phyloP scores from a whole-genome alignment of 2,113 vertebrate genomes.

The Ceratotherium simum region DNA sequence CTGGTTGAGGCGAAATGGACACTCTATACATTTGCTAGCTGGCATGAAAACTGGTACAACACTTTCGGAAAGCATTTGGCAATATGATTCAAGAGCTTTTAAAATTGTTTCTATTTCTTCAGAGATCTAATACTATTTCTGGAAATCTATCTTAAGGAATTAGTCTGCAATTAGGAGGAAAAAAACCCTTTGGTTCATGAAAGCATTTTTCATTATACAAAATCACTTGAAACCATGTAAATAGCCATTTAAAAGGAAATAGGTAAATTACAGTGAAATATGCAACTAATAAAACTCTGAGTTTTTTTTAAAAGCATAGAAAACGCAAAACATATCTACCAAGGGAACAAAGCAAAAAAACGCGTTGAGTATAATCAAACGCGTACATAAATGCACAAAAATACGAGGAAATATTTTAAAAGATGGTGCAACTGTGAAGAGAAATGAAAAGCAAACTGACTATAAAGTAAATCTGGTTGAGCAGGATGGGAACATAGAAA shows the following conservation, averaged over 20 bases:
- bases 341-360: conserved; percentile 48
- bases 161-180: conserved; percentile 56
- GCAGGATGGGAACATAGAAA: neutral
- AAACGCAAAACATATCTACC: conserved; percentile 20
- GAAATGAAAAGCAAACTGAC: conserved; percentile 13
- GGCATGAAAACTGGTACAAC: conserved; percentile 43
- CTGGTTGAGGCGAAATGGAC: neutral
- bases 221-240: conserved; percentile 63
- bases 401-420: neutral
- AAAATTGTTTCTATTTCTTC: conserved; percentile 67
- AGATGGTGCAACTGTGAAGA: neutral
- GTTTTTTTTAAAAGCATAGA: conserved; percentile 33
- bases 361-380: neutral
- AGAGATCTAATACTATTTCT: conserved; percentile 71
- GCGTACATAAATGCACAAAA: conserved; percentile 25
- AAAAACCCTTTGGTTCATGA: conserved; percentile 38
- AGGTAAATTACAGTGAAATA: conserved; percentile 69
- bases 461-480: neutral
- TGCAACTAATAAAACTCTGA: conserved; percentile 36
- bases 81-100: conserved; percentile 68
- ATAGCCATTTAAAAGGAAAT: conserved; percentile 62
- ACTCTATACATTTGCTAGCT: conserved; percentile 9
- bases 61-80: conserved; percentile 59
- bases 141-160: conserved; percentile 70
- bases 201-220: conserved; percentile 68